These are phyloP conservation scores for Spodoptera picta DNA, from an alignment of 2,888 invertebrate genomes.

Conservation along the genomic window DNA sequence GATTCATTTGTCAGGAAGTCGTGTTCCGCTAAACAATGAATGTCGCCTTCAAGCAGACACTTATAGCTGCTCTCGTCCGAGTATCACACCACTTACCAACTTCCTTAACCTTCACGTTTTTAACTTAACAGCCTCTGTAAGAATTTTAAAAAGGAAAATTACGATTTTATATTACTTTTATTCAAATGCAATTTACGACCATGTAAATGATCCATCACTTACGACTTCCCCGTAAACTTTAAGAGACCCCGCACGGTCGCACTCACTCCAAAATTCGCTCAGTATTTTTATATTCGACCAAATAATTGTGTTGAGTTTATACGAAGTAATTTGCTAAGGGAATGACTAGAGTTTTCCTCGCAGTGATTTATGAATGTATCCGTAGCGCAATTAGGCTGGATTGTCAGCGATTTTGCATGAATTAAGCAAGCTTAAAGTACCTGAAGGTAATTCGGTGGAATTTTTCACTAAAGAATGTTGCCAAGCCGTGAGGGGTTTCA, in stretches of 20 bases:
- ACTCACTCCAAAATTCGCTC: slow-evolving; percentile 16
- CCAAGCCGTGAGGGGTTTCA: slow-evolving; percentile 36
- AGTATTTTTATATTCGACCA: slow-evolving; percentile 36
- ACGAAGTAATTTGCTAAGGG: slow-evolving; percentile 53
- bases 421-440: slow-evolving; percentile 45
- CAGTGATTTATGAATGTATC: slow-evolving; percentile 57
- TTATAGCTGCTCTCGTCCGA: slow-evolving; percentile 11
- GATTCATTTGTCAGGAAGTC: slow-evolving; percentile 30
- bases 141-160: slow-evolving; percentile 2
- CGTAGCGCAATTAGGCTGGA: slow-evolving; percentile 53
- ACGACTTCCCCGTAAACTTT: slow-evolving; percentile 16
- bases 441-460: slow-evolving; percentile 45
- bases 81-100: slow-evolving; percentile 1
- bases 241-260: slow-evolving; percentile 12
- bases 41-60: slow-evolving; percentile 35
- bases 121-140: not conserved
- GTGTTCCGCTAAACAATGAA: slow-evolving; percentile 44
- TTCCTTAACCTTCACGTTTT: slow-evolving; percentile 4
- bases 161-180: slow-evolving; percentile 18
- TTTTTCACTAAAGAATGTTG: slow-evolving; percentile 45
- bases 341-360: slow-evolving; percentile 58
- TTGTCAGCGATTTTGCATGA: slow-evolving; percentile 56
- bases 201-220: slow-evolving; percentile 31
- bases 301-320: slow-evolving; percentile 51
- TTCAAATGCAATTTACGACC: slow-evolving; percentile 37